A percentile compares a stretch with the other conserved stretches of the same genome.
phyloP scores from a whole-genome alignment of 2,888 invertebrate genomes.

The Neoascia interrupta region DNA sequence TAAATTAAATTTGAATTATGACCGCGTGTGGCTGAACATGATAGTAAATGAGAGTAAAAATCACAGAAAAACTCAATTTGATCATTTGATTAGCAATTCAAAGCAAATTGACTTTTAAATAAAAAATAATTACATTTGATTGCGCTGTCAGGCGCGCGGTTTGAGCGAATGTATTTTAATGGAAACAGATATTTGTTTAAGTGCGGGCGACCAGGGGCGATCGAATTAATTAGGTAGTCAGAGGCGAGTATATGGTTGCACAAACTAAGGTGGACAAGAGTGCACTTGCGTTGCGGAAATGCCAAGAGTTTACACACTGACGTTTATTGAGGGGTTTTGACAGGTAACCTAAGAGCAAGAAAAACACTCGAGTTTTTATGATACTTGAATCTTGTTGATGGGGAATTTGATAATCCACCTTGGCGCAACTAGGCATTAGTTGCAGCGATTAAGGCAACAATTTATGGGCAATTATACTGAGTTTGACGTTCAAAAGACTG shows the following conservation, averaged over 20 bases:
- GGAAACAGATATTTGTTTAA: conserved; percentile 39
- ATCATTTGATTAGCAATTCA: conserved; percentile 67
- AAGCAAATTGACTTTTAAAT: conserved; percentile 58
- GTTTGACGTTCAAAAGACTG: no score
- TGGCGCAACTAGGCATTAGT: no score
- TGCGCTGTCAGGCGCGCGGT: conserved; percentile 34
- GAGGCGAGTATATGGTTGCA: no score
- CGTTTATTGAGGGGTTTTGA: not conserved
- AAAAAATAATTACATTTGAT: conserved; percentile 52
- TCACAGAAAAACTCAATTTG: conserved; percentile 50
- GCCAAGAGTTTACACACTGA: not conserved
- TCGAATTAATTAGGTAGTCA: not conserved
- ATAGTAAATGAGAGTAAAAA: conserved; percentile 40
- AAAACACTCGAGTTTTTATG: no score
- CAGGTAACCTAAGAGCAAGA: no score
- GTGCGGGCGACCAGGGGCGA: not conserved
- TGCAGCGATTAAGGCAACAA: no score
- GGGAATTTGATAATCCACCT: no score
- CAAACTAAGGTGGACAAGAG: no score
- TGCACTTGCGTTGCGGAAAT: not conserved
- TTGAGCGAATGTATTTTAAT: conserved; percentile 43
- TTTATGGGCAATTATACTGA: no score
- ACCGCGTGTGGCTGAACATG: conserved; percentile 14
- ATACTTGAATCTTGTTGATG: no score
- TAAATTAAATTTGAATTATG: conserved; percentile 65